Base-by-base conservation (phyloP, 2,888 invertebrate species). In the Hydrotaea diabolus region DNA sequence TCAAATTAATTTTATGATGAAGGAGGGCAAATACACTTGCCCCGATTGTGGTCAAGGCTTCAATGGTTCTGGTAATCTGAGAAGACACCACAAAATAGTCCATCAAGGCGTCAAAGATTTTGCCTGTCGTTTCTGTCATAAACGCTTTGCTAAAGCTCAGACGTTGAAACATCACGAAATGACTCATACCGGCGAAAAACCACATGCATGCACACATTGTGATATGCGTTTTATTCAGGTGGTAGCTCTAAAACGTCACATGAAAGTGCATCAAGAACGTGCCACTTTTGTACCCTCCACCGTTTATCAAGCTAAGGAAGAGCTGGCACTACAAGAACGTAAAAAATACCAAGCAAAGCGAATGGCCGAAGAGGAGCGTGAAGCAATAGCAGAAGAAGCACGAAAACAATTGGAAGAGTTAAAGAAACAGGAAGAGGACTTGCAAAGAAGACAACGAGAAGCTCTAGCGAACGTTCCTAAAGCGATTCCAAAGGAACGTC, bases 171-270 rank as follows among this genome's bases (percentile, higher is more conserved):
- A 92, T 86, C 92, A 92, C 74, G 91, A 91, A 86, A 92, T 92
- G 92, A 92, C 91, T 0, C 92, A 92, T 73, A 92, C 92, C 0
- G 92, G 92, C 0, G 92, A 92, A 73, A 92, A 91, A 26, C 92
- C 92, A 0, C 91, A 92, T 75, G 91, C 88, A 55, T 92, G 92
- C 80, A 87, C 88, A n/a, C 87, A 89, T 15, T 92, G 92, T 55
- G 89, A 88, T 46, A 92, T 91, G 75, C 89, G 90, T 57, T 92
- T 92, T 86, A 91, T 92, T 7, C 92, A 92, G 82, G 89, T 89
- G 59, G 90, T 91, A 55, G 91, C 92, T 2, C 86, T 92, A 2
- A 90, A 91, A 79, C 90, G 90, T 55, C 92, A 92, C 80, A 89
- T 91, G 87, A 90, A 91, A 84, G 90, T 90, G 23, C 92, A 92